Evolutionary conservation across 2,888 invertebrate species (phyloP).

Genomic region (Tachystola acroxantha): DNA sequence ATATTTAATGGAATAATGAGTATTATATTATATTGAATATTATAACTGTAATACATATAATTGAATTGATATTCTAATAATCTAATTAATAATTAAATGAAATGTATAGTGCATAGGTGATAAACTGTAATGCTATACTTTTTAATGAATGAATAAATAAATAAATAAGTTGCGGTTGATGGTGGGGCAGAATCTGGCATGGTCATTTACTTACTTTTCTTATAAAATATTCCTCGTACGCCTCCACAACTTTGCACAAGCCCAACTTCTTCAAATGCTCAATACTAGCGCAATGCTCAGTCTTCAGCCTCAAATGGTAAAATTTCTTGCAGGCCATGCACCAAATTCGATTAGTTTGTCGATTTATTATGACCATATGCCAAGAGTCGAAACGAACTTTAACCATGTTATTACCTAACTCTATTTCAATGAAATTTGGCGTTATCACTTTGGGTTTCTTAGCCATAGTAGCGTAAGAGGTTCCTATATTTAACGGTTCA

Average conservation of each 20-base stretch:
- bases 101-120: too few species aligned
- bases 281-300: conserved; percentile 18
- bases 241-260: conserved; percentile 14
- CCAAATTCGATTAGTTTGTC: conserved; percentile 19
- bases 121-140: too few species aligned
- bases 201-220: conserved; percentile 29
- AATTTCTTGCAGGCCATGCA: conserved; percentile 30
- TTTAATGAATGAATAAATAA: too few species aligned
- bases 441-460: conserved; percentile 15
- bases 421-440: conserved; percentile 22
- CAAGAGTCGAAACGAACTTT: conserved; percentile 27
- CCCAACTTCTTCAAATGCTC: conserved; percentile 20
- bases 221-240: conserved; percentile 19
- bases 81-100: too few species aligned
- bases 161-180: too few species aligned
- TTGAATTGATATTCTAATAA: too few species aligned
- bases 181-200: too few species aligned
- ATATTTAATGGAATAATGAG: too few species aligned
- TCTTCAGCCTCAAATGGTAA: conserved; percentile 11
- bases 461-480: conserved; percentile 32
- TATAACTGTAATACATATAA: too few species aligned
- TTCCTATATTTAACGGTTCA: neutral
- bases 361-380: conserved; percentile 29
- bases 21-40: too few species aligned
- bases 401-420: conserved; percentile 18